These are phyloP conservation scores for Pecten maximus DNA, from an alignment of 2,888 invertebrate species.

Conservation along the genomic window DNA sequence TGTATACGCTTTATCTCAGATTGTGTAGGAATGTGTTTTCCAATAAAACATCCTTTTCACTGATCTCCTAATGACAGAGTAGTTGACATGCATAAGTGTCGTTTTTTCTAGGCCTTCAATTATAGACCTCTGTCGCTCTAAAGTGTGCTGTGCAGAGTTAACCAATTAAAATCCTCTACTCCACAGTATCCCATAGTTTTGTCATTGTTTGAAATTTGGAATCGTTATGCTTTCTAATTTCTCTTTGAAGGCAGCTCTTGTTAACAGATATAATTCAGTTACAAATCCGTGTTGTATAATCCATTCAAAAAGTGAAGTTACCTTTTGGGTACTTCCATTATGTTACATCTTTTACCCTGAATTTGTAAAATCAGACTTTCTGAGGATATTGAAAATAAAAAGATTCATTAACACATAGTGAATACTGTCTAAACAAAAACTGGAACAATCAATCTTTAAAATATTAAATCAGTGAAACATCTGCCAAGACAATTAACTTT, in stretches of 20 bases:
- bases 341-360: background rate
- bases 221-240: background rate
- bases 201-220: background rate
- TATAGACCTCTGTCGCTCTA: background rate
- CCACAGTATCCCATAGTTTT: background rate
- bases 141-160: background rate
- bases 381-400: background rate
- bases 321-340: background rate
- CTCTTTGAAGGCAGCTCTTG: background rate
- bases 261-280: background rate
- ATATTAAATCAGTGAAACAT: background rate
- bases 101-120: conserved; percentile 14
- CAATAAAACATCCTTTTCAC: background rate
- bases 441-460: background rate
- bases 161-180: conserved; percentile 4
- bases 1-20: background rate
- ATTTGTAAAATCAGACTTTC: background rate
- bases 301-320: background rate
- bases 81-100: background rate
- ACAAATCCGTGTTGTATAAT: background rate
- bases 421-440: background rate
- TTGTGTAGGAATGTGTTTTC: background rate
- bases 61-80: background rate
- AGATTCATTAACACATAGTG: background rate
- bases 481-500: background rate